Base-by-base conservation (phyloP, 2,888 invertebrate genomes). In the Leptodirus hochenwartii region DNA sequence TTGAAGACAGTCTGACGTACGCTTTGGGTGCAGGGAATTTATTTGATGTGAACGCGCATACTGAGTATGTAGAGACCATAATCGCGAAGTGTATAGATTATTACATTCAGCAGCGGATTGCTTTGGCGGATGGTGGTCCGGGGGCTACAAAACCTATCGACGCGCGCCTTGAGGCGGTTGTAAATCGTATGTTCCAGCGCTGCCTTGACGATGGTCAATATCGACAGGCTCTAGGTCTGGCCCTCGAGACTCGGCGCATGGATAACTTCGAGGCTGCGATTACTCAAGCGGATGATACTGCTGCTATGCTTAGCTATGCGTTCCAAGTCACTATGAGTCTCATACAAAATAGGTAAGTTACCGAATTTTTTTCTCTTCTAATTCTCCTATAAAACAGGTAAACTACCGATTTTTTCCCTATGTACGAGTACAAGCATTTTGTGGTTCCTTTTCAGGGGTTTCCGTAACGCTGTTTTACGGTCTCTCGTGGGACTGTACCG, bases 281-380 rank as follows among this genome's bases (percentile, higher is more conserved):
- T 37, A 74, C 79, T 61, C 76, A 81, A 50, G 81, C 91, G 17
- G 90, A 91, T 57, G 91, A 93, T 58, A 68, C 85, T 5, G 61
- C 75, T 39, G 80, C 73, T 34, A 88, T 95, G 84, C 64, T 98
- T 35, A 76, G 77, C 17, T 96, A 98, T 56, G 90, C 95, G 11
- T 88, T 95, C 51, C 84, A 87, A 55, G 90, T 95, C 9, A 88
- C 87, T 1, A 90, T 96, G 87, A 88, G 91, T 32, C 66, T 95
- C 4, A 82, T 96, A 17, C 90, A 93, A 50, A 91, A 93, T 54
- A 71, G n/a, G n/a, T n/a, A n/a, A n/a, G n/a, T n/a, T n/a, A n/a
- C n/a, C n/a, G n/a, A n/a, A n/a, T n/a, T n/a, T n/a, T n/a, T n/a
- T n/a, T n/a, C n/a, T n/a, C n/a, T n/a, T n/a, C n/a, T n/a, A n/a